Conservation (phyloP, 2,888 invertebrate genomes). For the Poecilobothrus nobilitatus region DNA sequence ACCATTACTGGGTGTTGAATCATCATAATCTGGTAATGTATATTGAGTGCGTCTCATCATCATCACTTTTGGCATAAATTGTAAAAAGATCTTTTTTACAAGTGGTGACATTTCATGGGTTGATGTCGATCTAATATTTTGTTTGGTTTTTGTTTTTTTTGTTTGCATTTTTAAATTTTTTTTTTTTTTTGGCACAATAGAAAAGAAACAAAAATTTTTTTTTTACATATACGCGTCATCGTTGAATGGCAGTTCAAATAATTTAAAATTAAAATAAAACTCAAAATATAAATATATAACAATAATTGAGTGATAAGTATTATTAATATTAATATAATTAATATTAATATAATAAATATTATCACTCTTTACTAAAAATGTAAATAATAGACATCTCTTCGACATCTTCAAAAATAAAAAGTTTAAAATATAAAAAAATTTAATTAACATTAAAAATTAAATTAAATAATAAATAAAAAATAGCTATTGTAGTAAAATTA, state of each 20-base stretch:
- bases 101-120: slow-evolving; percentile 90
- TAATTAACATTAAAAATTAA: too few relatives aligned
- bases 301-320: too few relatives aligned
- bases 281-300: too few relatives aligned
- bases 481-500: too few relatives aligned
- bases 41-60: slow-evolving; percentile 88
- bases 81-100: slow-evolving; percentile 81
- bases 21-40: slow-evolving; percentile 74
- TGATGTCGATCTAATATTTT: slow-evolving; percentile 65
- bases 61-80: slow-evolving; percentile 82
- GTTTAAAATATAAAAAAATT: too few relatives aligned
- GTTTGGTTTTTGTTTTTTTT: background rate
- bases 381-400: too few relatives aligned
- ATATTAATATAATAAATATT: too few relatives aligned
- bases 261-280: background rate
- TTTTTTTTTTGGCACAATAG: slow-evolving; percentile 14
- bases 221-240: slow-evolving; percentile 37
- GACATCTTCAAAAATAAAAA: too few relatives aligned
- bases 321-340: too few relatives aligned
- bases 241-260: background rate
- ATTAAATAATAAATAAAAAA: too few relatives aligned
- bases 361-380: too few relatives aligned
- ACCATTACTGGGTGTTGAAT: slow-evolving; percentile 67
- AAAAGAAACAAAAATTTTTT: slow-evolving; percentile 3
- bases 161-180: too few relatives aligned